phyloP scores from a whole-genome alignment of 2,797 vertebrate genomes.

The Sardinella longiceps region DNA sequence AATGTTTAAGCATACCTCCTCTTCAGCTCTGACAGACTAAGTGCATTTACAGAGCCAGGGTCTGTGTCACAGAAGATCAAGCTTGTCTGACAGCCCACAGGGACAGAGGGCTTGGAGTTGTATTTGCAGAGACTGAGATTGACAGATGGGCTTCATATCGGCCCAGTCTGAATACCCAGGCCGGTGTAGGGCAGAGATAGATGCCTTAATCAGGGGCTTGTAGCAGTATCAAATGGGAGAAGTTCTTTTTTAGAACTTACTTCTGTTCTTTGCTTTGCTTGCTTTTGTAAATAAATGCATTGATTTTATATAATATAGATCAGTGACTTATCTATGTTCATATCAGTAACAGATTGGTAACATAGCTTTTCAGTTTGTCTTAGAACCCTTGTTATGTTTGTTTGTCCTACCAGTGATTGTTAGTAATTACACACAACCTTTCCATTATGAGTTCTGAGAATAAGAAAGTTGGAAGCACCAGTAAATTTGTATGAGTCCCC shows the following conservation, averaged over 20 bases:
- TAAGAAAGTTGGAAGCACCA: no score
- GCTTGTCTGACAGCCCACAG: not conserved
- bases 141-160: not conserved
- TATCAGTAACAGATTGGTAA: not conserved
- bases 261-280: no score
- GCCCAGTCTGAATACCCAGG: not conserved
- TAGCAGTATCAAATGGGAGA: not conserved
- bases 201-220: not conserved
- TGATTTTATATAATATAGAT: no score
- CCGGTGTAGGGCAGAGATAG: not conserved
- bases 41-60: not conserved
- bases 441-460: no score
- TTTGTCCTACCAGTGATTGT: not conserved
- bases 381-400: not conserved
- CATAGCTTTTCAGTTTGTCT: not conserved
- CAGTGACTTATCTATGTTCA: no score
- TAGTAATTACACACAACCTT: no score
- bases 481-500: no score
- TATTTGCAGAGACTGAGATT: not conserved
- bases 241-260: no score
- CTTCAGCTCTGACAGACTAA: not conserved
- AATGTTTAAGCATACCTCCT: not conserved
- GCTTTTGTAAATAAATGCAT: no score
- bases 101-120: not conserved
- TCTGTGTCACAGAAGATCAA: not conserved